Evolutionary conservation across 2,888 invertebrate genomes (phyloP), one percentile per base, ranked within the genome.

Genomic region (Tigriopus californicus): DNA sequence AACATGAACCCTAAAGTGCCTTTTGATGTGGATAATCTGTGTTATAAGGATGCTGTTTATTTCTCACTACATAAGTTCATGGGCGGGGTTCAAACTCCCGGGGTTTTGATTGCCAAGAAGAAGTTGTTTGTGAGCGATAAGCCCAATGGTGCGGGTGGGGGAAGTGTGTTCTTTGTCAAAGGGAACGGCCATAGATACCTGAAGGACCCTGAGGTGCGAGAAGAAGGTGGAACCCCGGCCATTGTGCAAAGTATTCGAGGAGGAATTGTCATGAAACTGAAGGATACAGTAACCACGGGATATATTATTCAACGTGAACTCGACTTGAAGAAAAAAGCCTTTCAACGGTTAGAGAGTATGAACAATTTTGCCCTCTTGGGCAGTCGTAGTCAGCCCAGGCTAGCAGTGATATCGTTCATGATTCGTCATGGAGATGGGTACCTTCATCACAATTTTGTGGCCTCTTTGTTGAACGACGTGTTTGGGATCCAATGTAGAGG

Each of bases 21-120:
- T 3, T 82, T 82, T 41, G 80, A 81, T 1, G 80, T 81, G 61
- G 80, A 80, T 63, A 77, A 73, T 54, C 70, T 78, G n/a, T 77
- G 80, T 66, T 80, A 82, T 71, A 89, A 90, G 68, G 91, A 92
- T 71, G 89, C 88, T 1, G 74, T 91, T 60, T 88, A 87, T 71
- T 84, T 91, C 69, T 85, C 88, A 58, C 82, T 85, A 54, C 89
- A 89, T 74, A 90, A 90, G 71, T 89, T 91, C 70, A 78, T 88
- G 42, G 91, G 91, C 1, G 91, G 90, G 1, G 83, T 87, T 0
- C 86, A 87, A 67, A 86, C 89, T 0, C 88, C 90, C 12, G 80
- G 80, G 57, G 74, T 82, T 58, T 68, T 82, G 58, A 72, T 82
- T 18, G 80, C 80, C 20, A 82, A 82, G 70, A 79, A 78, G 64